Base-by-base conservation (phyloP, 2,113 vertebrate genomes). In the Alethe castanea region DNA sequence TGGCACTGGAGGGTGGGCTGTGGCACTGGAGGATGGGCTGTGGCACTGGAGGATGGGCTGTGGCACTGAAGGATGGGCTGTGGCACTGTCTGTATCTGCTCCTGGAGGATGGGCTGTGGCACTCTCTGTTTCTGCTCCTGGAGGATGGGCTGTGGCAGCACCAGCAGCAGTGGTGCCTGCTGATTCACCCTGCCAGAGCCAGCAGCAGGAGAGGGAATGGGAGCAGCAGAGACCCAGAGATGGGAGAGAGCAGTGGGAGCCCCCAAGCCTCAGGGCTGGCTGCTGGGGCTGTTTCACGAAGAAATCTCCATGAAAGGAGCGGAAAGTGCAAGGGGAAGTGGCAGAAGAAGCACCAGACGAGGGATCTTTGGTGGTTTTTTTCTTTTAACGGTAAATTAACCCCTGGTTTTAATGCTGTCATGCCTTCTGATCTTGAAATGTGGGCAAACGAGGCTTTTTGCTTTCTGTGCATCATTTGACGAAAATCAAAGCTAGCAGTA, bases 401-500 rank as follows among this genome's bases (percentile, higher is more conserved):
- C 88, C 92, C 29, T 2, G 4, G 60, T 73, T 94, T 81, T 73
- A 83, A 52, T 67, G 92, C 94, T 81, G 94, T 92, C 80, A 3
- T 94, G 92, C 86, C 40, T 93, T 88, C 86, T 8, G n/a, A 83
- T 62, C 92, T 44, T 29, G 86, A 88, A 74, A 86, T 36, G 64
- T 33, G 65, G 81, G 86, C 76, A 81, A 66, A 81, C 0, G 47
- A 86, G 82, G 92, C 82, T 94, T 88, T 92, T 88, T 86, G 80
- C 83, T 94, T 81, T 88, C 76, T 86, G 88, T 66, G 83, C 94
- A 86, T 86, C 64, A 33, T 35, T 86, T 94, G 95, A 96, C 0
- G 53, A 91, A 92, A 94, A 95, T 95, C 80, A 66, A 91, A 92
- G 72, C 91, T 88, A 94, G 86, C 94, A 94, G 92, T 86, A 66